A percentile compares a stretch with the other conserved stretches of the same genome.
phyloP scores from a whole-genome alignment of 2,888 invertebrate species.

The Dexiosoma caninum region DNA sequence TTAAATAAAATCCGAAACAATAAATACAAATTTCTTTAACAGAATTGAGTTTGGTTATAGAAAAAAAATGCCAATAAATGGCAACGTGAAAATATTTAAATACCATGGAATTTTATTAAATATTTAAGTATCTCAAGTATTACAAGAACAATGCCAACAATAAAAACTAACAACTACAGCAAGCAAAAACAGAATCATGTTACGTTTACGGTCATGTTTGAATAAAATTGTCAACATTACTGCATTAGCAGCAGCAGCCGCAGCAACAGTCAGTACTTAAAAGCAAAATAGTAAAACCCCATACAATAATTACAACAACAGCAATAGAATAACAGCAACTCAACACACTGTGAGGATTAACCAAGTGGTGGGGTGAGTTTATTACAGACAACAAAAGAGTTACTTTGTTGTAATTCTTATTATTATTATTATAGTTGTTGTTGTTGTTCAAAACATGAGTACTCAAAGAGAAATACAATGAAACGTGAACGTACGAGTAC shows the following conservation, averaged over 20 bases:
- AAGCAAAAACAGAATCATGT: slow-evolving; percentile 14
- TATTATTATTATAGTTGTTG: not conserved
- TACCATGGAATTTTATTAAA: slow-evolving; percentile 15
- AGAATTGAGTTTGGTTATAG: not conserved
- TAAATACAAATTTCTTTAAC: not conserved
- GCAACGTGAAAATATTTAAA: not conserved
- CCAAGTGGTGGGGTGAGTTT: not conserved
- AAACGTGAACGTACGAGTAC: no score
- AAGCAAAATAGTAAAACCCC: slow-evolving; percentile 1
- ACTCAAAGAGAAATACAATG: not conserved
- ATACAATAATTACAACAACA: not conserved
- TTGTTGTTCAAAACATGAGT: not conserved
- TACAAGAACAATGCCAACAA: not conserved
- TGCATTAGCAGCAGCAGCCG: slow-evolving; percentile 17
- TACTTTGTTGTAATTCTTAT: not conserved
- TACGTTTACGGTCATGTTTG: slow-evolving; percentile 50
- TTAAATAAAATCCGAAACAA: not conserved
- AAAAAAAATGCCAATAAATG: not conserved
- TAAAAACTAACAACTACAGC: not conserved
- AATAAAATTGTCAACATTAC: slow-evolving; percentile 48
- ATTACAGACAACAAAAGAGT: not conserved
- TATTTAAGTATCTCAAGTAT: not conserved
- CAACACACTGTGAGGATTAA: not conserved
- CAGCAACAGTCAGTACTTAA: slow-evolving; percentile 27
- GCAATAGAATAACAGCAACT: not conserved